Percentiles rank a stretch among this genome's conserved stretches.
Evolutionary conservation across 37 sponge, comb jelly and placozoan genomes (phyloP).

Genomic region (Haliclona indistincta): DNA sequence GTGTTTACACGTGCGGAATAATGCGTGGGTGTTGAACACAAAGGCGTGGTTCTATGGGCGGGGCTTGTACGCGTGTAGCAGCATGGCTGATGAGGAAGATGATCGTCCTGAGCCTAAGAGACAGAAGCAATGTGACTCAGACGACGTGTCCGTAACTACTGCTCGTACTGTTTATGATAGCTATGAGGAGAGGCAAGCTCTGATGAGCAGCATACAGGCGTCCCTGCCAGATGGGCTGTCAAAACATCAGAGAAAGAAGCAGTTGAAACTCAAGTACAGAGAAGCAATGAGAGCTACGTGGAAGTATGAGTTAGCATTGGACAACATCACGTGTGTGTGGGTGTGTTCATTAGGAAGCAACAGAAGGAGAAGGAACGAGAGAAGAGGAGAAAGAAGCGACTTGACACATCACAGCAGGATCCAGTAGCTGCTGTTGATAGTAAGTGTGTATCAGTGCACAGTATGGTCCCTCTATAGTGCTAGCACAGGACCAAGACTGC

Average conservation of each 20-base stretch:
- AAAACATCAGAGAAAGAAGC: conserved; percentile 53
- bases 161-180: too few relatives aligned
- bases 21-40: too few relatives aligned
- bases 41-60: not conserved
- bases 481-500: not conserved
- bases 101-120: not conserved
- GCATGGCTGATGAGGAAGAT: not conserved
- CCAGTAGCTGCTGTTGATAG: conserved; percentile 2
- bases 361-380: conserved; percentile 33
- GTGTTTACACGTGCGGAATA: too few relatives aligned
- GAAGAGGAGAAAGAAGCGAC: conserved; percentile 13
- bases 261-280: conserved; percentile 19
- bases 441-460: not conserved
- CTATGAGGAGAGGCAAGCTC: not conserved
- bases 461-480: not conserved
- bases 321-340: too few relatives aligned
- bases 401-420: not conserved
- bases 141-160: too few relatives aligned
- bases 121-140: not conserved
- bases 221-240: conserved; percentile 45
- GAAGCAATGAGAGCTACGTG: conserved; percentile 30
- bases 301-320: conserved; percentile 7
- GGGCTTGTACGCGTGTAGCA: not conserved
- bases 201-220: not conserved
- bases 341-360: conserved; percentile 3